Percentiles rank a stretch among this genome's conserved stretches.
Evolutionary conservation across 2,797 vertebrate genomes (phyloP).

Genomic region (Malacoraja senta): DNA sequence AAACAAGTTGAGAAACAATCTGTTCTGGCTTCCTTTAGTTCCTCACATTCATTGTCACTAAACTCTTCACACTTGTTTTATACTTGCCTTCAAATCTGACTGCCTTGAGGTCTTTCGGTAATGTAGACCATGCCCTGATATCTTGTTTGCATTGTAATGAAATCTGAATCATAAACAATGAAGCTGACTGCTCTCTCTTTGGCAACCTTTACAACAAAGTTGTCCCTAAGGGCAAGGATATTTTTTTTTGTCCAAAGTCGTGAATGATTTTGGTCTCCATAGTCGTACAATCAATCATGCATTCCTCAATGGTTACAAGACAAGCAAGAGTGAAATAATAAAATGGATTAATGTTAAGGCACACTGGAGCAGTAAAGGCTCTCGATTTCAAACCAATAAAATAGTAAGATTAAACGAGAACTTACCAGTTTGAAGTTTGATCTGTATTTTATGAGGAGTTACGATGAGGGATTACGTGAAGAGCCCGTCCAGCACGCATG

Average conservation of each 20-base stretch:
- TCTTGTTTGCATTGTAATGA: background rate
- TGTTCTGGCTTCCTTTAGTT: background rate
- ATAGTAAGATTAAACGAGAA: too few relatives aligned
- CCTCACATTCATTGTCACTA: background rate
- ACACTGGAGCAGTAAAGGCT: background rate
- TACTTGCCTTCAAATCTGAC: background rate
- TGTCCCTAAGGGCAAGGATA: background rate
- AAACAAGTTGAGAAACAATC: background rate
- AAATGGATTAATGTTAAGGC: background rate
- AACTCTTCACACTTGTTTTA: background rate
- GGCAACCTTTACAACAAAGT: background rate
- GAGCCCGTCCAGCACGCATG: too few relatives aligned
- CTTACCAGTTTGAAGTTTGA: too few relatives aligned
- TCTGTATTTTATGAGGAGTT: too few relatives aligned
- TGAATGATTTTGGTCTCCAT: background rate
- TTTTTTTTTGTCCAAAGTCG: background rate
- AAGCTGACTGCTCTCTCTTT: background rate
- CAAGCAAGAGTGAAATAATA: constrained; percentile 10
- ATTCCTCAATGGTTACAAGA: background rate
- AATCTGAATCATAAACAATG: background rate
- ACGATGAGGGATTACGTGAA: too few relatives aligned
- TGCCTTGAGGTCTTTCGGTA: background rate
- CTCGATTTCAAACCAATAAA: background rate
- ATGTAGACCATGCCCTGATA: background rate
- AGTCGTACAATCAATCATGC: background rate